Conservation (phyloP, 2,113 vertebrate genomes). For the Aegotheles bennettii region DNA sequence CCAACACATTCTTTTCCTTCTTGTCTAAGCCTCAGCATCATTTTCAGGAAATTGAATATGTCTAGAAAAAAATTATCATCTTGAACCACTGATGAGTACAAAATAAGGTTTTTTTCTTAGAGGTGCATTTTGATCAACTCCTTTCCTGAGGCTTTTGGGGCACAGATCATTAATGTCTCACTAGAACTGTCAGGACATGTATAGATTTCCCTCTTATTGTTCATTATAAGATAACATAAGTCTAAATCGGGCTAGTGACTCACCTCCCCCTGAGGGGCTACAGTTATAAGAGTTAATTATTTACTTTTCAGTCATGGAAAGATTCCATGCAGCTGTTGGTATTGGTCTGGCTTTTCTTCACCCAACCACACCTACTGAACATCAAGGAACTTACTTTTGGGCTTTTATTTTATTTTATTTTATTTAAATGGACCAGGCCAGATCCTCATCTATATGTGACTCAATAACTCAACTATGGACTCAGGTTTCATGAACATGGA, state of each 20-base stretch:
- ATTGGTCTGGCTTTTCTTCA: constrained; percentile 48
- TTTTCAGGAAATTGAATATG: neutral
- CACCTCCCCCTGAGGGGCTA: constrained; percentile 61
- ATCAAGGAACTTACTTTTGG: constrained; percentile 28
- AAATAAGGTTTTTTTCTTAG: constrained; percentile 27
- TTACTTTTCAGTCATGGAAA: constrained; percentile 62
- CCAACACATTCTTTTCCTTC: neutral
- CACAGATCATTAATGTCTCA: constrained; percentile 42
- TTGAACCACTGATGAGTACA: neutral
- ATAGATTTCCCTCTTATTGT: constrained; percentile 67
- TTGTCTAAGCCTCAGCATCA: neutral
- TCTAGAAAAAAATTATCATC: neutral
- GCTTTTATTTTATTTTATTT: too few relatives aligned
- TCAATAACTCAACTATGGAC: constrained; percentile 26
- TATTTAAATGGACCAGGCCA: neutral
- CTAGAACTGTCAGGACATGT: constrained; percentile 68
- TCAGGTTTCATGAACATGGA: constrained; percentile 26
- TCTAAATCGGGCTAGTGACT: constrained; percentile 67
- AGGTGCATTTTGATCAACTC: constrained; percentile 41
- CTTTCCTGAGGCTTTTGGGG: constrained; percentile 56
- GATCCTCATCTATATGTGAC: constrained; percentile 15
- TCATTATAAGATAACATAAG: constrained; percentile 68
- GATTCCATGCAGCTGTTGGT: constrained; percentile 63
- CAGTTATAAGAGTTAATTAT: constrained; percentile 59
- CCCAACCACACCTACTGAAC: constrained; percentile 49